Percentiles rank a stretch among this genome's conserved stretches.
Evolutionary conservation across 2,797 vertebrate species (phyloP).

Genomic region (Coendou prehensilis): DNA sequence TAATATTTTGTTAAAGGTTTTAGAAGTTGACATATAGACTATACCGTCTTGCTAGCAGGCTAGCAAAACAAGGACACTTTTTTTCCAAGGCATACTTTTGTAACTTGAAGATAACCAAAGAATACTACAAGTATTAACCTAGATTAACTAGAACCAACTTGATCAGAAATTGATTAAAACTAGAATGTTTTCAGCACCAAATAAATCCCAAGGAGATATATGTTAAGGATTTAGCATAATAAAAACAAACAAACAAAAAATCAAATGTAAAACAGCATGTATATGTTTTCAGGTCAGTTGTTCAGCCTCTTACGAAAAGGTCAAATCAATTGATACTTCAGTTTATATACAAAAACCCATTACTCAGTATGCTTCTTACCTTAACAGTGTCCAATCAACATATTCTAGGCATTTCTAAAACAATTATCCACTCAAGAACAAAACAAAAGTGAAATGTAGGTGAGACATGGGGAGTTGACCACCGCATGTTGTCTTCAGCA

Average conservation of each 20-base stretch:
- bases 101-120: constrained; percentile 22
- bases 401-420: not conserved
- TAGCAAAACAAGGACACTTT: not conserved
- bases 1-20: constrained; percentile 43
- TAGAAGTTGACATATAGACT: constrained; percentile 15
- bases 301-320: not conserved
- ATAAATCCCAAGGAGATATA: constrained; percentile 23
- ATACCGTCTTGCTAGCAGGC: not conserved
- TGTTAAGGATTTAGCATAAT: not conserved
- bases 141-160: not conserved
- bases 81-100: not conserved
- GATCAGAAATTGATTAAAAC: constrained; percentile 9
- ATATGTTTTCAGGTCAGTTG: not conserved
- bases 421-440: not conserved
- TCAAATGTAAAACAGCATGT: not conserved
- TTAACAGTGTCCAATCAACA: not conserved
- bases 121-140: not conserved
- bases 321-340: not conserved
- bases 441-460: not conserved
- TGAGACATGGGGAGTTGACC: not conserved
- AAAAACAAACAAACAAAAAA: not conserved
- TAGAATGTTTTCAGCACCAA: not conserved
- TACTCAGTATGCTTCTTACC: not conserved
- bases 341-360: not conserved
- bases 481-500: not conserved